Evolutionary conservation across 2,797 vertebrate species (phyloP).

Genomic region (Todus mexicanus): DNA sequence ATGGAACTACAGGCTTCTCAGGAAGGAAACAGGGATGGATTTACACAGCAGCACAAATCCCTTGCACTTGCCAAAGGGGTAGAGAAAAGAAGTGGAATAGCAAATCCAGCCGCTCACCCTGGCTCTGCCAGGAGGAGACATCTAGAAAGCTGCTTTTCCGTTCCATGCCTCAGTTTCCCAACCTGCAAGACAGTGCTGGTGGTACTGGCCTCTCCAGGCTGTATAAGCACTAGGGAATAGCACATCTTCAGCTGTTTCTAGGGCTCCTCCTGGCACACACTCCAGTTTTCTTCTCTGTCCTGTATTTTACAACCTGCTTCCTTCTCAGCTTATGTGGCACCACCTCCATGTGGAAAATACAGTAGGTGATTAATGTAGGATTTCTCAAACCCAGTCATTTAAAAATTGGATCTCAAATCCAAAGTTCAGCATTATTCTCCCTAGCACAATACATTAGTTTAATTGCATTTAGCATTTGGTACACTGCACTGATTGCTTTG

Average conservation of each 20-base stretch:
- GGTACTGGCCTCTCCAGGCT: neutral
- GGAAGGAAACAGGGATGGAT: neutral
- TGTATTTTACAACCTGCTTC: neutral
- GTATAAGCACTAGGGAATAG: neutral
- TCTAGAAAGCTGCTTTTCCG: neutral
- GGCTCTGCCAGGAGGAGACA: neutral
- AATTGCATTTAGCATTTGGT: slow-evolving; percentile 18
- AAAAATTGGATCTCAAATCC: neutral
- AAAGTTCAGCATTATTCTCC: slow-evolving; percentile 13
- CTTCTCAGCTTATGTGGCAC: neutral
- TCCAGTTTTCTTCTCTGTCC: neutral
- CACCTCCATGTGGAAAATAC: neutral
- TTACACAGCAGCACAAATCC: neutral
- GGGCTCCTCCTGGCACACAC: neutral
- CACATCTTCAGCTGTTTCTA: neutral
- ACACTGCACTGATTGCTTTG: neutral
- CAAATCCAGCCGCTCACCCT: neutral
- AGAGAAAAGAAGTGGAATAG: neutral
- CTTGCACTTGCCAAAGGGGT: neutral
- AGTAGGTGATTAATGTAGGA: neutral
- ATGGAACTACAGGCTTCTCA: neutral
- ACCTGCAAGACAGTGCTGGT: neutral
- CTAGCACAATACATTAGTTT: neutral
- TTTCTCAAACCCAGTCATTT: neutral
- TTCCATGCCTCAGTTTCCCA: neutral